Evolutionary conservation across 2,113 vertebrate species (phyloP).

Genomic region (Brevimyrus niger): DNA sequence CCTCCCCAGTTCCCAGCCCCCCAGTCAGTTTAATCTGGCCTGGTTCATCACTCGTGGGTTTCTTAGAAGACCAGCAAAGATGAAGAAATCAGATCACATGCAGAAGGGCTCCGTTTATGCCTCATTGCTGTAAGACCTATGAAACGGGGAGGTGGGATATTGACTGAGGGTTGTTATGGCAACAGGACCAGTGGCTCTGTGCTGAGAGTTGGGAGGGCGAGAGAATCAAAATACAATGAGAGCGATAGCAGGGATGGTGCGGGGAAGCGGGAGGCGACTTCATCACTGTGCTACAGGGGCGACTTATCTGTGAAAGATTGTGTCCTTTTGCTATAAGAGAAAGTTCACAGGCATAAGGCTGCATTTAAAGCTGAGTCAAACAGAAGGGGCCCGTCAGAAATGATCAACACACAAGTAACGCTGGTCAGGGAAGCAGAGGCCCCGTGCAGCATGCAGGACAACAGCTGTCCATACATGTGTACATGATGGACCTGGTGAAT

Average conservation of each 20-base stretch:
- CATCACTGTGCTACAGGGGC: neutral
- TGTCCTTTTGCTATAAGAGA: neutral
- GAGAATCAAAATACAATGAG: slow-evolving; percentile 10
- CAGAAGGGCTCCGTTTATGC: neutral
- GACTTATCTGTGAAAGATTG: slow-evolving; percentile 11
- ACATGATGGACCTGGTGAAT: neutral
- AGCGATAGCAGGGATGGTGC: neutral
- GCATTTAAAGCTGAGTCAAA: neutral
- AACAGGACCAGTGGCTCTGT: slow-evolving; percentile 4
- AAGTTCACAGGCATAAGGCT: neutral
- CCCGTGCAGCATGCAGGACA: neutral
- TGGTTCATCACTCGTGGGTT: neutral
- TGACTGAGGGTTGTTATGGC: slow-evolving; percentile 24
- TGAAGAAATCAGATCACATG: slow-evolving; percentile 3
- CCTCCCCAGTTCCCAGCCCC: neutral
- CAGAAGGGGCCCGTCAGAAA: neutral
- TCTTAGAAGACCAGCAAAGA: neutral
- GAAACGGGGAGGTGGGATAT: neutral
- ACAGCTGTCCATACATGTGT: neutral
- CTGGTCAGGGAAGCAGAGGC: neutral
- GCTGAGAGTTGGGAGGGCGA: neutral
- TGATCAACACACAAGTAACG: neutral
- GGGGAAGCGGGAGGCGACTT: neutral
- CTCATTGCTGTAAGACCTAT: neutral
- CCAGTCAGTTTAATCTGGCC: neutral